phyloP scores from a whole-genome alignment of 2,888 invertebrate genomes.

The Capitulum mitella region DNA sequence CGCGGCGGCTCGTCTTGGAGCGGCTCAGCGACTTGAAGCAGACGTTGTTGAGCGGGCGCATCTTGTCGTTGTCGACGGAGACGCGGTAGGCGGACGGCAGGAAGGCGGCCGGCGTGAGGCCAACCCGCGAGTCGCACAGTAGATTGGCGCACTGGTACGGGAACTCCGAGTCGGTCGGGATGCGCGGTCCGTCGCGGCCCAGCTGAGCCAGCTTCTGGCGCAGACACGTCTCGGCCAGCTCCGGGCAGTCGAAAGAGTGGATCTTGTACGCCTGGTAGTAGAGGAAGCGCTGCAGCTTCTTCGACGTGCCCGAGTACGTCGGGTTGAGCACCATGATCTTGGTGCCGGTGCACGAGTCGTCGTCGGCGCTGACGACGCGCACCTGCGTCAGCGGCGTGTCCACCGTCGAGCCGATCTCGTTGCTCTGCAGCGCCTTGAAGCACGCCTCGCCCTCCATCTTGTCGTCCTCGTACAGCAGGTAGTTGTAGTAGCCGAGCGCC shows the following conservation, averaged over 20 bases:
- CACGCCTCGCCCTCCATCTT: conserved; percentile 21
- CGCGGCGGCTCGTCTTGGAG: not conserved
- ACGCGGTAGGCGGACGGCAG: not conserved
- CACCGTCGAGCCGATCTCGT: conserved; percentile 1
- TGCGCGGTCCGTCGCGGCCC: not conserved
- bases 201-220: conserved; percentile 15
- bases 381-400: conserved; percentile 23
- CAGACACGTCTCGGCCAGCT: conserved; percentile 20
- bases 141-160: conserved; percentile 25
- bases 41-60: conserved; percentile 23
- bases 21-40: conserved; percentile 23
- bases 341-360: conserved; percentile 21
- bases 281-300: conserved; percentile 23
- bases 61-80: not conserved
- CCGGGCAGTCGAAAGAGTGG: conserved; percentile 24
- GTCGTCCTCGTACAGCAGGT: not conserved
- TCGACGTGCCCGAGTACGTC: conserved; percentile 1
- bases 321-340: conserved; percentile 27
- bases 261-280: conserved; percentile 26
- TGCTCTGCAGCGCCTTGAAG: conserved; percentile 21
- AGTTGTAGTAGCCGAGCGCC: conserved; percentile 25
- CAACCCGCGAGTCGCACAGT: conserved; percentile 19
- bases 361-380: conserved; percentile 13
- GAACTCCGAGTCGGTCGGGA: not conserved
- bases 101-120: not conserved